A percentile compares a stretch with the other conserved stretches of the same genome.
Evolutionary conservation across 2,797 vertebrate species (phyloP).

Genomic region (Syncerus caffer): DNA sequence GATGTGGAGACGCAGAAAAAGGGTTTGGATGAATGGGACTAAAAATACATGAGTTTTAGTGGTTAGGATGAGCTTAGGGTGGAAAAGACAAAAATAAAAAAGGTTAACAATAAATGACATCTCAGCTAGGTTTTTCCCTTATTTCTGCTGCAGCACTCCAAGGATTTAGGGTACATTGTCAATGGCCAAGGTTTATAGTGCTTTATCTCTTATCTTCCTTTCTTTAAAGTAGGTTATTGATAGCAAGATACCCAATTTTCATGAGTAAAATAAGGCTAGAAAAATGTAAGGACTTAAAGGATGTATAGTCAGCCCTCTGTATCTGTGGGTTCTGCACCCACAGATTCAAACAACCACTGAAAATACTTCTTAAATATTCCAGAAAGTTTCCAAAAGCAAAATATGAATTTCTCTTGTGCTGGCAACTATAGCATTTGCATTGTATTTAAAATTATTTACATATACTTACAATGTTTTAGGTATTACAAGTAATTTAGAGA

Average conservation of each 20-base stretch:
- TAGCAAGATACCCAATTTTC: not conserved
- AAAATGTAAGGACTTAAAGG: not conserved
- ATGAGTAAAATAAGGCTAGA: not conserved
- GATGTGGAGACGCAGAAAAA: not conserved
- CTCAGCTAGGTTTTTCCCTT: not conserved
- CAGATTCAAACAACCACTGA: not conserved
- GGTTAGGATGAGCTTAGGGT: not conserved
- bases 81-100: not conserved
- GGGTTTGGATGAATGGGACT: not conserved
- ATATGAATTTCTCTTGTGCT: not conserved
- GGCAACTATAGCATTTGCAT: not conserved
- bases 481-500: not conserved
- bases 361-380: not conserved
- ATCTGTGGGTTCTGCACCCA: not conserved
- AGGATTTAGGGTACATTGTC: not conserved
- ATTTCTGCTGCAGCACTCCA: not conserved
- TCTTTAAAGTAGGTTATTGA: not conserved
- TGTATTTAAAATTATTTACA: not conserved
- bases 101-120: not conserved
- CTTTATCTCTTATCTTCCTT: not conserved
- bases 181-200: not conserved
- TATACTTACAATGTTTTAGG: not conserved
- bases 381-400: not conserved
- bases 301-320: not conserved
- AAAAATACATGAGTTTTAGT: not conserved